Base-by-base conservation (phyloP, 2,113 vertebrate genomes). In the Eulemur rufifrons region DNA sequence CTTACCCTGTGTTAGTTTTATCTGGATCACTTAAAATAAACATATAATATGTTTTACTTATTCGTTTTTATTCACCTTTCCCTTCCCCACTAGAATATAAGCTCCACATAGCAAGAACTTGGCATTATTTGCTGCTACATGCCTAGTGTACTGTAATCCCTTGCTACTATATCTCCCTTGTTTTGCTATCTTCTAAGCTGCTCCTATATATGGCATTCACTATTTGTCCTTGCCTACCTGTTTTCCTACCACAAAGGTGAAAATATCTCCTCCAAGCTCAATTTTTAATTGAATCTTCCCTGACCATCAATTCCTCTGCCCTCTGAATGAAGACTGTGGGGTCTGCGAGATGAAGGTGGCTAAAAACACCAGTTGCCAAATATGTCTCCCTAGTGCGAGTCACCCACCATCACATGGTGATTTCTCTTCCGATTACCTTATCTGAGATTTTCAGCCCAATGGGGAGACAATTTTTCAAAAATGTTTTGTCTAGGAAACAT, bases 371-470 rank as follows among this genome's bases (percentile, higher is more conserved):
- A 71, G 64, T 93, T 87, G 50, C 56, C 86, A 97, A 77, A 93
- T 95, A 73, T 54, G 78, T 78, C 81, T 94, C 54, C 71, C 17
- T 34, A 89, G n/a, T 47, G 42, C 42, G 21, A 96, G 34, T 86
- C 73, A 87, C 78, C 71, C 61, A 29, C 88, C 69, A 63, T 74
- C n/a, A 54, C 23, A 59, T 59, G 56, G 21, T 42, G 71, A 96
- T 92, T 92, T 94, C 45, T 92, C 52, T 85, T 98, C 96, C 88
- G 91, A 96, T 93, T 94, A 96, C 39, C 61, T 85, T 81, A 88
- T 73, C 37, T 94, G 73, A 91, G 52, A 91, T 92, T 93, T 29
- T 91, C 47, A 96, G 37, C 7, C 32, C 61, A 96, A 14, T 21
- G 9, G 29, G 15, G 52, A 85, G 39, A 89, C 25, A 29, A n/a